Conservation (phyloP, 2,113 vertebrate genomes). For the Uropsilus gracilis region DNA sequence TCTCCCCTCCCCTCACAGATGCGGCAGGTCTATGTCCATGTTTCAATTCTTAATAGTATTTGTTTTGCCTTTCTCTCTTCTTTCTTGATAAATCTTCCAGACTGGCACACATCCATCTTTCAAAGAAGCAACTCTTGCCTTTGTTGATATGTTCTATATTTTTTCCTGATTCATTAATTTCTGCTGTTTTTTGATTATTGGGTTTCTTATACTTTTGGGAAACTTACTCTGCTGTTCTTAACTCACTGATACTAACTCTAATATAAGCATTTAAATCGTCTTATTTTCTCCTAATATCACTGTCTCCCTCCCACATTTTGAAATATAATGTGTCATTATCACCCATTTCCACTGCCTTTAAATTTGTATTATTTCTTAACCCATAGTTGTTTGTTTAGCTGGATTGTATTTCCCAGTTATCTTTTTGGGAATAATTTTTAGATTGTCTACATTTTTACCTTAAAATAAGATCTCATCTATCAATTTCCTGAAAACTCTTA, state of each 20-base stretch:
- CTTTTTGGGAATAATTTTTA: background rate
- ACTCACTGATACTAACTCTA: background rate
- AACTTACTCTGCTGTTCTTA: background rate
- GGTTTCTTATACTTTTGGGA: background rate
- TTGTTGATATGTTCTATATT: background rate
- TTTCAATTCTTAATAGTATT: constrained; percentile 2
- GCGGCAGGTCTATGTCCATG: too few relatives aligned
- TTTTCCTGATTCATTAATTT: background rate
- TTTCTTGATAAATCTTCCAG: background rate
- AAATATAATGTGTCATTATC: background rate
- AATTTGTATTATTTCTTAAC: background rate
- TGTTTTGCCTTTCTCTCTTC: background rate
- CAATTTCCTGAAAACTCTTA: background rate
- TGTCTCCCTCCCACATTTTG: background rate
- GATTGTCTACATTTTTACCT: background rate
- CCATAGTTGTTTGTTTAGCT: background rate
- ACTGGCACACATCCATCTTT: background rate
- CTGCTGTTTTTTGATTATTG: background rate
- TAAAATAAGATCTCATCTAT: background rate
- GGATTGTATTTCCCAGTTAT: background rate
- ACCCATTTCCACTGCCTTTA: background rate
- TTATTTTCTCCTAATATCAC: background rate
- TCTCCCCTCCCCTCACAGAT: too few relatives aligned
- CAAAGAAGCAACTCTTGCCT: background rate
- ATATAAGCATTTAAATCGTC: background rate